These are phyloP conservation scores for Podabrus alpinus DNA, from an alignment of 2,888 invertebrate genomes.

Conservation along the genomic window DNA sequence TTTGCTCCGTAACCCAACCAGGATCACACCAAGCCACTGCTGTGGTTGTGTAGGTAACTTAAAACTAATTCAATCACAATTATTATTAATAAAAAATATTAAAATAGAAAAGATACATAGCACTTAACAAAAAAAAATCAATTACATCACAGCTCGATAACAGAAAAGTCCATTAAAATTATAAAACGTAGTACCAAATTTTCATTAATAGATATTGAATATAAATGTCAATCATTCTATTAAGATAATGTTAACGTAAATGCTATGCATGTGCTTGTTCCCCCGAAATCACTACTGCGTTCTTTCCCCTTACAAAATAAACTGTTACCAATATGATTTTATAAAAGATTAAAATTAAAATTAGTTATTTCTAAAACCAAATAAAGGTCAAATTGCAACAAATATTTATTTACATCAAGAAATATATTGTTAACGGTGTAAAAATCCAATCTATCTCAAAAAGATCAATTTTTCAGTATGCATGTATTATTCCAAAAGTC, in stretches of 20 bases:
- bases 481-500: not conserved
- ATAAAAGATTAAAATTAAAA: not conserved
- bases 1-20: too few species aligned
- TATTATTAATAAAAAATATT: not conserved
- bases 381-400: not conserved
- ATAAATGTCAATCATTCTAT: conserved; percentile 53
- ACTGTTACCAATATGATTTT: not conserved
- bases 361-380: not conserved
- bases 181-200: conserved; percentile 27
- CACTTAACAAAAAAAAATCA: not conserved
- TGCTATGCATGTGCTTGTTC: conserved; percentile 39
- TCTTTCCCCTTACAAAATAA: not conserved
- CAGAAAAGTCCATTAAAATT: conserved; percentile 50
- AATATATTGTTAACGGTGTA: not conserved
- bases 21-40: too few species aligned
- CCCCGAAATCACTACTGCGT: not conserved
- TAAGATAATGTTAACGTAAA: conserved; percentile 50
- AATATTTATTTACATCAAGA: not conserved
- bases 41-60: too few species aligned
- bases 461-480: not conserved
- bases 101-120: not conserved
- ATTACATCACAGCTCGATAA: conserved; percentile 37
- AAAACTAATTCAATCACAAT: too few species aligned
- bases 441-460: not conserved
- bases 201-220: conserved; percentile 44